Evolutionary conservation across 2,797 vertebrate genomes (phyloP).

Genomic region (Apogon talboti): DNA sequence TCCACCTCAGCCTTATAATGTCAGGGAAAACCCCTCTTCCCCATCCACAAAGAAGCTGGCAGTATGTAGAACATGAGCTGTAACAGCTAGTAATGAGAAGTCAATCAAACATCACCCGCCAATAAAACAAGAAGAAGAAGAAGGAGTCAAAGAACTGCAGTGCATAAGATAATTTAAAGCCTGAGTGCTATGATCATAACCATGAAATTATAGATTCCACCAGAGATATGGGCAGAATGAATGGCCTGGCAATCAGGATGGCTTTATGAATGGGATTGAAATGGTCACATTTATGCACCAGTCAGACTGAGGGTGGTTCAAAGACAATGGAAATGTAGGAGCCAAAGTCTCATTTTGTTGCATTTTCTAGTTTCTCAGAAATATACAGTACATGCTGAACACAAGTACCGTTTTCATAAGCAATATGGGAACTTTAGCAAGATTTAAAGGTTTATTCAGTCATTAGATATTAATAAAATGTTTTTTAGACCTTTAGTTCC

Average conservation of each 20-base stretch:
- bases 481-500: too few species aligned
- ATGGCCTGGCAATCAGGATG: not conserved
- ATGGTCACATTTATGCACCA: too few species aligned
- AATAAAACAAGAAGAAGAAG: conserved; percentile 26
- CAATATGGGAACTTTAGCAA: too few species aligned
- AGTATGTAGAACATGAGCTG: conserved; percentile 21
- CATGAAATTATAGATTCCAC: conserved; percentile 15
- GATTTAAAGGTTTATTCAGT: too few species aligned
- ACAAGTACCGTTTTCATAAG: too few species aligned
- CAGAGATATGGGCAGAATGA: conserved; percentile 9
- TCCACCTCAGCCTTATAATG: too few species aligned
- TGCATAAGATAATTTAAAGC: conserved; percentile 13
- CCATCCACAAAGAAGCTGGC: not conserved
- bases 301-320: not conserved
- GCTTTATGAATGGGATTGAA: not conserved
- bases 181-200: conserved; percentile 7
- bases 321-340: too few species aligned
- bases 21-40: too few species aligned
- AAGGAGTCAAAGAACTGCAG: conserved; percentile 1
- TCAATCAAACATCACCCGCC: conserved; percentile 6
- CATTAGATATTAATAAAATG: too few species aligned
- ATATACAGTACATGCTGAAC: too few species aligned
- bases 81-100: conserved; percentile 17
- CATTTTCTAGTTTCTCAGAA: too few species aligned
- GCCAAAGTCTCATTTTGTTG: too few species aligned